Percentiles rank a stretch among this genome's conserved stretches.
phyloP scores from a whole-genome alignment of 1,140 invertebrate genomes.

The Drosophila setifemur region DNA sequence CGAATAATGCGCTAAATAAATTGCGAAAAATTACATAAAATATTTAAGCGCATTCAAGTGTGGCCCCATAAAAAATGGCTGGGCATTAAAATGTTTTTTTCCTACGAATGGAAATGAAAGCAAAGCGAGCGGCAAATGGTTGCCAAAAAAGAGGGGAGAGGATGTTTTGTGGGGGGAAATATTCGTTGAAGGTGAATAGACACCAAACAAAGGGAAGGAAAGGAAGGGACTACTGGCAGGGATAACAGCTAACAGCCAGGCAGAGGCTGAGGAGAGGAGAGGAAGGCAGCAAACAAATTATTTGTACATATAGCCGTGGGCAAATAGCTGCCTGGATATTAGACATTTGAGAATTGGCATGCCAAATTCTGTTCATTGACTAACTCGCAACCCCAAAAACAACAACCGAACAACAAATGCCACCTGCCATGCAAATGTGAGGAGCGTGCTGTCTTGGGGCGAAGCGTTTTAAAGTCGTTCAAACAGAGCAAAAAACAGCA shows the following conservation, averaged over 20 bases:
- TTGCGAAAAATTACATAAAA: conserved; percentile 81
- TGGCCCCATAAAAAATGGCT: conserved; percentile 75
- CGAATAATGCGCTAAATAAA: conserved; percentile 80
- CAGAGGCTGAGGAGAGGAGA: no score
- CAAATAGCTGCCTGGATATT: conserved; percentile 69
- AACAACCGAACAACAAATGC: no score
- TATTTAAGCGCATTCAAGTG: conserved; percentile 80
- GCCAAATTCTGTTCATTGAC: conserved; percentile 66
- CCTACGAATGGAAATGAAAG: conserved; percentile 37
- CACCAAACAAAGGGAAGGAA: conserved; percentile 21
- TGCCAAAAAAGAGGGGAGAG: background rate
- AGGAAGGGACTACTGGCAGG: conserved; percentile 16
- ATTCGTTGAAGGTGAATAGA: conserved; percentile 49
- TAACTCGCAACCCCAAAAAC: conserved; percentile 42
- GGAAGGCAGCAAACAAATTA: conserved; percentile 61
- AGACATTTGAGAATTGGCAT: conserved; percentile 79
- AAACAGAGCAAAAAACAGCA: no score
- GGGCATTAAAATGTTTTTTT: conserved; percentile 69
- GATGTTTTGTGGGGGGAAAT: conserved; percentile 46
- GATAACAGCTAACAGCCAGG: conserved; percentile 34
- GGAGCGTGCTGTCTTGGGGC: conserved; percentile 21
- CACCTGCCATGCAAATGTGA: conserved; percentile 54
- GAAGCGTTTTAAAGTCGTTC: conserved; percentile 31
- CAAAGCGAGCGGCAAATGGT: conserved; percentile 72
- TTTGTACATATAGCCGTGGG: conserved; percentile 54